Evolutionary conservation across 2,797 vertebrate species (phyloP), one percentile per base, ranked within the genome.

Genomic region (Oreochromis grahami): DNA sequence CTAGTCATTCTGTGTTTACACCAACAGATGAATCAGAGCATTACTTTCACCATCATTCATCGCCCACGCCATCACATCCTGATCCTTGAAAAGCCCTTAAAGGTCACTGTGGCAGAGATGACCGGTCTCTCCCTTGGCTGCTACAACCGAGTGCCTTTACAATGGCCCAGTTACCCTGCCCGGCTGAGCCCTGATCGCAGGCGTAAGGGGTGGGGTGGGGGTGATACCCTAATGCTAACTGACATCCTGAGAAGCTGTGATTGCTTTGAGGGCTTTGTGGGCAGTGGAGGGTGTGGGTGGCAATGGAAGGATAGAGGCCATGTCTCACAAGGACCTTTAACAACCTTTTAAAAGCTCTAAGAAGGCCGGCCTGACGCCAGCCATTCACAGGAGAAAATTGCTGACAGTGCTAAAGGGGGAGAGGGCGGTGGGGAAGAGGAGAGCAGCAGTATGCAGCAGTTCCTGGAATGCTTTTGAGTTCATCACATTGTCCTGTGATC

Each of bases 241-340:
- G 96, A 96, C 95, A 95, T 94, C 88, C 89, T 91, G 94, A 95
- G 95, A 95, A 94, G 91, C 89, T 90, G 90, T 92, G 94, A 96
- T 94, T 95, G 92, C 94, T 93, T 84, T 50, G 84, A 93, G 92
- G 92, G 79, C 79, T 91, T 89, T 90, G 88, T 86, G 91, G 90
- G 88, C 26, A 51, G 83, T 79, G 77, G 78, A 90, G 82, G 83
- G 81, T 70, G 85, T 91, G 91, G 86, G 88, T 84, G 88, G 91
- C 86, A 58, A 79, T 6, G 36, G 77, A 85, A 76, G 89, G 79
- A 82, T 78, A 86, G 87, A 80, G 88, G 88, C 83, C 43, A 45
- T 84, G 92, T 91, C 88, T 95, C 89, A 76, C 86, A 79, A 77
- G 93, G 92, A 95, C 91, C 92, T 95, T 93, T 94, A 91, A 89